Percentiles rank a stretch among this genome's conserved stretches.
phyloP scores from a whole-genome alignment of 2,888 invertebrate genomes.

The Erynnis tages region DNA sequence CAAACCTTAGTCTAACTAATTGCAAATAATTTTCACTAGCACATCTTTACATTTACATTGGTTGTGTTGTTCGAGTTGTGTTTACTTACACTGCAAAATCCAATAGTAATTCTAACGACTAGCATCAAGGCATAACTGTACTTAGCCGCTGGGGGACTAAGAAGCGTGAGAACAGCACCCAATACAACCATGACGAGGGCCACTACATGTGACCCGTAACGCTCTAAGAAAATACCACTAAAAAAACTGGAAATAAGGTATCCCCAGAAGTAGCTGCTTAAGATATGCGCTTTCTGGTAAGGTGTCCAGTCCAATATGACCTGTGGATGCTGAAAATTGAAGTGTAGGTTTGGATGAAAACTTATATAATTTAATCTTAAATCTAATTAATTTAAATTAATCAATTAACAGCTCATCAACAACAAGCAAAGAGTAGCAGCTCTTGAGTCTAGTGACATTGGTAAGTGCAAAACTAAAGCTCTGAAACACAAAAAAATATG shows the following conservation, averaged over 20 bases:
- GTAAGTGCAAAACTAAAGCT: no score
- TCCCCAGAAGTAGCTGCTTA: slow-evolving; percentile 83
- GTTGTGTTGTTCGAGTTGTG: no score
- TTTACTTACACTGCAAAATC: slow-evolving; percentile 74
- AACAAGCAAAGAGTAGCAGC: no score
- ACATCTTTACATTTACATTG: no score
- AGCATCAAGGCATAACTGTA: slow-evolving; percentile 69
- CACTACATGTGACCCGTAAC: slow-evolving; percentile 68
- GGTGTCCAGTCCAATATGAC: slow-evolving; percentile 60
- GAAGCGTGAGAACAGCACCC: slow-evolving; percentile 65
- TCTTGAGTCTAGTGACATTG: no score
- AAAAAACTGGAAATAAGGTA: slow-evolving; percentile 76
- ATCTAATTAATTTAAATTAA: no score
- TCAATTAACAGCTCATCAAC: no score
- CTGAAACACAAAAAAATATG: no score
- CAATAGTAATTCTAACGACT: slow-evolving; percentile 69
- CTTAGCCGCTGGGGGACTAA: slow-evolving; percentile 72
- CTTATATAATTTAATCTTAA: no score
- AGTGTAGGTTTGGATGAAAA: no score
- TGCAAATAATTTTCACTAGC: no score
- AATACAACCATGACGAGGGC: slow-evolving; percentile 60
- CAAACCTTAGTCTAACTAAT: no score
- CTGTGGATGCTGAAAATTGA: slow-evolving; percentile 35
- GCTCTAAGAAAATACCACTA: slow-evolving; percentile 76
- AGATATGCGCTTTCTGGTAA: slow-evolving; percentile 72